Evolutionary conservation across 2,888 invertebrate genomes (phyloP).

Genomic region (Actias luna): DNA sequence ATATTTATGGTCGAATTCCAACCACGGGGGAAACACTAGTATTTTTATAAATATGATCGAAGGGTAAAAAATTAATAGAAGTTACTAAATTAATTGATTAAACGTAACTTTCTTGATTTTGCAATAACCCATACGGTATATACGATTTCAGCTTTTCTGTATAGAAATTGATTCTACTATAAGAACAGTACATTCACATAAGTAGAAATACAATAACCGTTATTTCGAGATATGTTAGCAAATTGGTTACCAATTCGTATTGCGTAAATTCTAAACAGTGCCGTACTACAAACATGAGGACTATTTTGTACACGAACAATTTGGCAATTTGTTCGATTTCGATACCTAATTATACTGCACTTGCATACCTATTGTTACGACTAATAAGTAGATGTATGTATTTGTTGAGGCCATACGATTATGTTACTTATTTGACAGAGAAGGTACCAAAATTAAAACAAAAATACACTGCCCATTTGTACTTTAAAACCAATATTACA

Average conservation of each 20-base stretch:
- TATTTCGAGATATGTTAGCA: background rate
- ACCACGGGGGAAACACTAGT: too few species aligned
- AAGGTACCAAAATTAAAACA: background rate
- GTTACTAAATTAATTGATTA: too few species aligned
- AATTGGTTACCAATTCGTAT: background rate
- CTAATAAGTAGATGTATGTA: background rate
- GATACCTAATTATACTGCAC: background rate
- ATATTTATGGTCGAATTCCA: too few species aligned
- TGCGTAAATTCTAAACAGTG: background rate
- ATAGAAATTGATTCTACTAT: background rate
- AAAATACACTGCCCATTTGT: too few species aligned
- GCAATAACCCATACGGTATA: background rate
- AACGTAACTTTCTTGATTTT: too few species aligned
- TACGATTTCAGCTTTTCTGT: too few species aligned
- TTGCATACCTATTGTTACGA: background rate
- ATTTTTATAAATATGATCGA: too few species aligned
- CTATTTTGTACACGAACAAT: background rate
- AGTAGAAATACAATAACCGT: background rate
- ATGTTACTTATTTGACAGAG: background rate
- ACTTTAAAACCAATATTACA: too few species aligned
- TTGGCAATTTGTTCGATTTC: background rate
- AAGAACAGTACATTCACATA: background rate
- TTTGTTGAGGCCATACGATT: background rate
- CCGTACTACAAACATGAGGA: background rate
- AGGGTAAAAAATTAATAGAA: too few species aligned